Evolutionary conservation across 1,140 invertebrate genomes (phyloP).

Genomic region (Lanistes nyassanus): DNA sequence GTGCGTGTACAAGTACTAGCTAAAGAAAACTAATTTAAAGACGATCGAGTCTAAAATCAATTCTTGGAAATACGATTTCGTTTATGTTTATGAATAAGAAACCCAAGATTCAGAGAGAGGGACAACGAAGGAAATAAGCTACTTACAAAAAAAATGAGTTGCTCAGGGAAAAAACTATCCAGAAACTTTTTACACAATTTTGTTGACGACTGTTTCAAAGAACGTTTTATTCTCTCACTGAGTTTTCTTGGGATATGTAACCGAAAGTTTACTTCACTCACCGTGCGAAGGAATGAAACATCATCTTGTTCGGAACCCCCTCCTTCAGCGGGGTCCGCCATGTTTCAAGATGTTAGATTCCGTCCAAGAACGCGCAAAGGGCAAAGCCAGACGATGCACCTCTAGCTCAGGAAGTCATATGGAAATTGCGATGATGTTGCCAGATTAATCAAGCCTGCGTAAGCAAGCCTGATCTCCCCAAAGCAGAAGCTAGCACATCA

Average conservation of each 20-base stretch:
- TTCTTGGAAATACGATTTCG: too few species aligned
- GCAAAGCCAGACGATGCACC: constrained; percentile 16
- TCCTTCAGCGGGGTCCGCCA: constrained; percentile 51
- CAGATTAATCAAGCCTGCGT: constrained; percentile 18
- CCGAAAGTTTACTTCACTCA: constrained; percentile 33
- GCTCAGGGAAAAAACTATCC: too few species aligned
- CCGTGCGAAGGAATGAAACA: constrained; percentile 55
- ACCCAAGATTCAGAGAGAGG: too few species aligned
- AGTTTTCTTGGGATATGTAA: not conserved
- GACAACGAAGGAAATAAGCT: too few species aligned
- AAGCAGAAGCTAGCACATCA: constrained; percentile 20
- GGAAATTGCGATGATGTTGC: not conserved
- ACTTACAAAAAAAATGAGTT: too few species aligned
- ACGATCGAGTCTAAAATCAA: too few species aligned
- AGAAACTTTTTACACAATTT: too few species aligned
- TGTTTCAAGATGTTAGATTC: constrained; percentile 29
- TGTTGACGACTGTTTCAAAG: too few species aligned
- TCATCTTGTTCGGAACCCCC: constrained; percentile 57
- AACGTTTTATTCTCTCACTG: too few species aligned
- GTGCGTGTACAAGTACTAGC: not conserved
- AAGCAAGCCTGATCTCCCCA: constrained; percentile 13
- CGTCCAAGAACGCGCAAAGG: not conserved
- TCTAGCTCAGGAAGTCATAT: not conserved
- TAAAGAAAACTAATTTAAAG: too few species aligned
- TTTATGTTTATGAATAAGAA: too few species aligned